Evolutionary conservation across 2,113 vertebrate genomes (phyloP).

Genomic region (Microcebus jonahi): DNA sequence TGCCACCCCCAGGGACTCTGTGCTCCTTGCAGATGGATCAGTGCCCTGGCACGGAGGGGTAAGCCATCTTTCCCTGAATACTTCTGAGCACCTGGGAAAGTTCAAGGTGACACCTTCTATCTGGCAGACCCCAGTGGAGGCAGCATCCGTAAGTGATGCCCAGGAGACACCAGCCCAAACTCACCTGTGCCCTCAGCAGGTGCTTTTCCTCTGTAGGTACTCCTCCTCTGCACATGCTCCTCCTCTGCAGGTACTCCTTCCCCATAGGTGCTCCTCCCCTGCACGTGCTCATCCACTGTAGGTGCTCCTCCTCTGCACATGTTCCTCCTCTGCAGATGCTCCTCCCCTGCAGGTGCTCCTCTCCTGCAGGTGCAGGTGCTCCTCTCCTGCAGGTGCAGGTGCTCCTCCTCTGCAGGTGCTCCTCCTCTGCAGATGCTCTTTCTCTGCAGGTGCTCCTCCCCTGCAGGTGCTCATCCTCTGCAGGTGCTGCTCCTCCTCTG

Average conservation of each 20-base stretch:
- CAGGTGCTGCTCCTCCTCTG: not conserved
- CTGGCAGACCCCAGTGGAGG: not conserved
- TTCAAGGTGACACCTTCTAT: not conserved
- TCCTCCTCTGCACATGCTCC: not conserved
- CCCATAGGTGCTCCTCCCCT: not conserved
- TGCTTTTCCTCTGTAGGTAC: fast-evolving
- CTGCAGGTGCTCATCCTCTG: fast-evolving
- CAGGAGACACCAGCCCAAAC: too few species aligned
- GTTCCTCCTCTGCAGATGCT: too few species aligned
- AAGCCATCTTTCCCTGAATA: too few species aligned
- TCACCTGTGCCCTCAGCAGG: not conserved
- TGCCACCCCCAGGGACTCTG: too few species aligned
- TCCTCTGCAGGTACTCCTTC: not conserved
- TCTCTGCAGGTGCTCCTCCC: too few species aligned
- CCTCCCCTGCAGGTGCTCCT: not conserved
- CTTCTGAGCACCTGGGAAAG: not conserved
- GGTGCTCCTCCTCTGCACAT: not conserved
- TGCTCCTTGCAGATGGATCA: fast-evolving
- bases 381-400: too few species aligned
- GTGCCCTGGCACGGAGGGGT: too few species aligned
- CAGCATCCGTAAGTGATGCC: not conserved
- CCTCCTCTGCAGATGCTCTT: too few species aligned
- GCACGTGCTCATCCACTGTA: too few species aligned
- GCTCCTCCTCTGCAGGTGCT: too few species aligned
- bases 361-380: too few species aligned